These are phyloP conservation scores for Ctena decussata DNA, from an alignment of 2,888 invertebrate species.

Conservation along the genomic window DNA sequence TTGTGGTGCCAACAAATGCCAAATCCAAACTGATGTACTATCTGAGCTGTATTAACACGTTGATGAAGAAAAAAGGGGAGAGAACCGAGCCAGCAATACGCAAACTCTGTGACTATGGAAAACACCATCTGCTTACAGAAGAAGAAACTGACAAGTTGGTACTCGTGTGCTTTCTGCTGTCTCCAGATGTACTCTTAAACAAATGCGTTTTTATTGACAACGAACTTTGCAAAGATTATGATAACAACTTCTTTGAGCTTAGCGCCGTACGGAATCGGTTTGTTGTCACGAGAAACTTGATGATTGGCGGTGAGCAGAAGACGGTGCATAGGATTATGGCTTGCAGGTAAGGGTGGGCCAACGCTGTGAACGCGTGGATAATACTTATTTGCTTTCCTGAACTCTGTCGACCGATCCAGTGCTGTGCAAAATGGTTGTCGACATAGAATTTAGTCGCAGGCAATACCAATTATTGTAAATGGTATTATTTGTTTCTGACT, in stretches of 20 bases:
- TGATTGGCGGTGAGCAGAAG: conserved; percentile 27
- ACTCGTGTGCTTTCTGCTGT: conserved; percentile 22
- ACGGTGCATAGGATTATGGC: conserved; percentile 27
- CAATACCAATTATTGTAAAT: too few species aligned
- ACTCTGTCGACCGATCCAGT: too few species aligned
- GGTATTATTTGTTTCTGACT: too few species aligned
- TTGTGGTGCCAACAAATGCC: conserved; percentile 19
- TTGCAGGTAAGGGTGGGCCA: neutral
- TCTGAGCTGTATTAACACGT: conserved; percentile 28
- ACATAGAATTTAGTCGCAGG: too few species aligned
- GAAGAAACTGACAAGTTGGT: conserved; percentile 20
- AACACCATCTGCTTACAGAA: conserved; percentile 24
- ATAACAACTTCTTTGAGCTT: conserved; percentile 36
- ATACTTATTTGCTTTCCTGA: too few species aligned
- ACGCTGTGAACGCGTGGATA: neutral
- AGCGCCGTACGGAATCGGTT: conserved; percentile 23
- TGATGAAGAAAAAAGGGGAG: conserved; percentile 22
- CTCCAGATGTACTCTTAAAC: conserved; percentile 32
- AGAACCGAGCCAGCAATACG: conserved; percentile 23
- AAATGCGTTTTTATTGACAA: conserved; percentile 27
- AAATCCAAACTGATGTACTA: conserved; percentile 38
- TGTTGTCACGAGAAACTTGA: conserved; percentile 24
- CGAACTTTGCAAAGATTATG: conserved; percentile 29
- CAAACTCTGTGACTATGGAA: conserved; percentile 30
- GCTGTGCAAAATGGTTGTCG: too few species aligned